These are phyloP conservation scores for Oophaga pumilio DNA, from an alignment of 2,113 vertebrate genomes.

Conservation along the genomic window DNA sequence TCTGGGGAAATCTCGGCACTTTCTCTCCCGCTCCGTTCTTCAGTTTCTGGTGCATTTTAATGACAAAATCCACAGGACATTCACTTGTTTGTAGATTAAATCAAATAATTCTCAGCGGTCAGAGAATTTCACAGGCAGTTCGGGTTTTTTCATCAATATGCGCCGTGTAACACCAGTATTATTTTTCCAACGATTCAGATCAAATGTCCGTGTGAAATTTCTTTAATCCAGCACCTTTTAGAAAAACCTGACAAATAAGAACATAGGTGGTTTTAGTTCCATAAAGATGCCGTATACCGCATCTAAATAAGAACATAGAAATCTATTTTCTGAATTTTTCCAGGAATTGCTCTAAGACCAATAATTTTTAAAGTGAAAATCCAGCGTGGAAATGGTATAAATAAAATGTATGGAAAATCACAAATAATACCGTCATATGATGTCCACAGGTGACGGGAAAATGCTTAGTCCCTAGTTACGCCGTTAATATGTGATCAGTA, in stretches of 20 bases:
- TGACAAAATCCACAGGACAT: neutral
- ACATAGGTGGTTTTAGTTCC: too few species aligned
- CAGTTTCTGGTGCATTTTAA: neutral
- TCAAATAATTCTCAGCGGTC: neutral
- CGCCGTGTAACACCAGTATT: neutral
- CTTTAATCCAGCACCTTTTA: neutral
- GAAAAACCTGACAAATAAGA: neutral
- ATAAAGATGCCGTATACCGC: too few species aligned
- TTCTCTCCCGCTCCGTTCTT: neutral
- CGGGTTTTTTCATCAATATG: neutral
- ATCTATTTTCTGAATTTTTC: neutral
- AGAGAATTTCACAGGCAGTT: neutral
- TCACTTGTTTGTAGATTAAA: neutral
- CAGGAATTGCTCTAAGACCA: neutral
- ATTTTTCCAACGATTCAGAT: neutral
- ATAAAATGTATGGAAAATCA: neutral
- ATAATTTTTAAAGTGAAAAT: neutral
- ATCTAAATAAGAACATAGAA: too few species aligned
- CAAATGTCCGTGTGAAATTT: neutral
- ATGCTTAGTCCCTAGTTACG: neutral
- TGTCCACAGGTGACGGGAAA: neutral
- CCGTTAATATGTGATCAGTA: neutral
- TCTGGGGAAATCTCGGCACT: neutral
- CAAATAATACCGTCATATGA: neutral
- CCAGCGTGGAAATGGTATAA: neutral